A percentile compares a stretch with the other conserved stretches of the same genome.
Evolutionary conservation across 2,113 vertebrate species (phyloP).

Genomic region (Dissostichus mawsoni): DNA sequence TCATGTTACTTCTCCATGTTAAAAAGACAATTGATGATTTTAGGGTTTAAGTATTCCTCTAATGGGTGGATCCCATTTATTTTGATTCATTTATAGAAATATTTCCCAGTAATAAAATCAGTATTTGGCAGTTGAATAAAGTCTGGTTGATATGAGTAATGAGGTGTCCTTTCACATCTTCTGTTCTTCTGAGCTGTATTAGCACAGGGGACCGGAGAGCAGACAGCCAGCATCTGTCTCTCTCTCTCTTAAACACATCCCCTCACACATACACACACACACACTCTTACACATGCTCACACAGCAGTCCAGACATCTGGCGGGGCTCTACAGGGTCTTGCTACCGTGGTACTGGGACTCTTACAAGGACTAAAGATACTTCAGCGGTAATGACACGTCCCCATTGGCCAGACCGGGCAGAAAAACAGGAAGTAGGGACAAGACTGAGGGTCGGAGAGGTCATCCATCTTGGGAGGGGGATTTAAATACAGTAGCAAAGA

Average conservation of each 20-base stretch:
- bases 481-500: constrained; percentile 77
- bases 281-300: constrained; percentile 44
- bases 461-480: constrained; percentile 64
- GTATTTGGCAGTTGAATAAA: constrained; percentile 42
- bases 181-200: constrained; percentile 67
- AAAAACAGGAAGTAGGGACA: constrained; percentile 74
- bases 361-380: constrained; percentile 78
- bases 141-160: constrained; percentile 66
- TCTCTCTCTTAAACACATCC: constrained; percentile 40
- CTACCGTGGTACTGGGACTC: constrained; percentile 65
- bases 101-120: constrained; percentile 1
- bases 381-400: constrained; percentile 80
- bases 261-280: constrained; percentile 31
- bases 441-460: constrained; percentile 63
- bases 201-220: constrained; percentile 56
- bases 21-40: no score
- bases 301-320: constrained; percentile 81
- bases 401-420: constrained; percentile 66
- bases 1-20: no score
- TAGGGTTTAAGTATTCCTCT: no score
- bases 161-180: constrained; percentile 70
- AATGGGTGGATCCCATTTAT: no score
- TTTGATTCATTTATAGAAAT: neutral
- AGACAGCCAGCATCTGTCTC: constrained; percentile 74
- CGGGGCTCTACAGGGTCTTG: constrained; percentile 69